A percentile compares a stretch with the other conserved stretches of the same genome.
phyloP scores from a whole-genome alignment of 2,113 vertebrate species.

The Bettongia penicillata region DNA sequence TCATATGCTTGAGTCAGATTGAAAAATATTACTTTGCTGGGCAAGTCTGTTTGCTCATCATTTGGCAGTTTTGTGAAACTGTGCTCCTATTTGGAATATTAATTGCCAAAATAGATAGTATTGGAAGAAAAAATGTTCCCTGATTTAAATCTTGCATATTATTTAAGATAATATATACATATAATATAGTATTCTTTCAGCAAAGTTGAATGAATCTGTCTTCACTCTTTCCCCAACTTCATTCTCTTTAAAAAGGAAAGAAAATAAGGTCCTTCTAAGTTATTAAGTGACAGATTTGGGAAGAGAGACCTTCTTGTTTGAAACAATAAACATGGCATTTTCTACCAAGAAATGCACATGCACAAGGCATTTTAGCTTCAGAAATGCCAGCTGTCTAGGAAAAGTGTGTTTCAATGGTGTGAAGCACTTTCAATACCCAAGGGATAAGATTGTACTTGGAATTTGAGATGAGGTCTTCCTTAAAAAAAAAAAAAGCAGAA shows the following conservation, averaged over 20 bases:
- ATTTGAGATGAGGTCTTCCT: too few species aligned
- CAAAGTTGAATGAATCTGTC: neutral
- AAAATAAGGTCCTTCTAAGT: neutral
- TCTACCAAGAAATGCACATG: neutral
- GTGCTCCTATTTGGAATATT: constrained; percentile 12
- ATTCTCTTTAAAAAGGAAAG: neutral
- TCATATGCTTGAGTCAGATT: constrained; percentile 55
- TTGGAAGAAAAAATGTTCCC: constrained; percentile 48
- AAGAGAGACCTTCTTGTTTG: neutral
- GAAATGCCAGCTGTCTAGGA: neutral
- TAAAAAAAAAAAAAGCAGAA: too few species aligned
- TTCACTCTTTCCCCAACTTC: neutral
- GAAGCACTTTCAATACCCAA: constrained; percentile 23
- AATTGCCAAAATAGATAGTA: constrained; percentile 58
- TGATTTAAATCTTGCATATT: constrained; percentile 19
- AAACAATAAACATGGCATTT: neutral
- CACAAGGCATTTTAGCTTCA: neutral
- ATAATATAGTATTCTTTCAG: neutral
- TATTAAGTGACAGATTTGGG: neutral
- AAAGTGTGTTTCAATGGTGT: neutral
- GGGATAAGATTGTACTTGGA: neutral
- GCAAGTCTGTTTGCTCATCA: constrained; percentile 75
- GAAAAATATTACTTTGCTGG: constrained; percentile 68
- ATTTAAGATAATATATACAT: too few species aligned
- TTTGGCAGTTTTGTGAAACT: constrained; percentile 73